Evolutionary conservation across 2,113 vertebrate species (phyloP).

Genomic region (Mugil cephalus): DNA sequence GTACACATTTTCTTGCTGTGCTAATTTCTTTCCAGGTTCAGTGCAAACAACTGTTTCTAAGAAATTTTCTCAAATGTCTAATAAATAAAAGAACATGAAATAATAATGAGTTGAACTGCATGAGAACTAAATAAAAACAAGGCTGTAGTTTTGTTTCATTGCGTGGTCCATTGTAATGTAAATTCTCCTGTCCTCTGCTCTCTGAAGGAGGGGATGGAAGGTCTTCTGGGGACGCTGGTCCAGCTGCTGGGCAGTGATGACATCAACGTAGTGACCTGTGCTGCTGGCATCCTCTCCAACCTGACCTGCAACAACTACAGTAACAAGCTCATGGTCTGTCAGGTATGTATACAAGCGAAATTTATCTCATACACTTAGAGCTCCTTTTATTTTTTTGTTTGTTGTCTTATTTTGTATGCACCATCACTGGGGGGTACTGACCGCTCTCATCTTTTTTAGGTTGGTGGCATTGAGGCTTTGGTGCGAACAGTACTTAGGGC

Average conservation of each 20-base stretch:
- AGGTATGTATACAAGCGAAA: conserved; percentile 74
- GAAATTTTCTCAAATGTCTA: no score
- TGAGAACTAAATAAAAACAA: no score
- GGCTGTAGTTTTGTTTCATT: neutral
- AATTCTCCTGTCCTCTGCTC: neutral
- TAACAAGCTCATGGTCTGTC: conserved; percentile 99
- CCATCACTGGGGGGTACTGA: neutral
- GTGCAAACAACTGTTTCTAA: neutral
- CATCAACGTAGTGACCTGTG: conserved; percentile 98
- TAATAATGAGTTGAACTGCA: no score
- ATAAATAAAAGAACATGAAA: no score
- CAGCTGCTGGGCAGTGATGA: conserved; percentile 98
- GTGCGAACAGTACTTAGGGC: conserved; percentile 97
- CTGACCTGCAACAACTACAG: conserved; percentile 99
- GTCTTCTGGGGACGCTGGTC: conserved; percentile 96
- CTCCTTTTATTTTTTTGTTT: neutral
- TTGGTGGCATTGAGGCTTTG: conserved; percentile 96
- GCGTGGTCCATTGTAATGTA: no score
- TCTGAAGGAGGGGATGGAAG: conserved; percentile 97
- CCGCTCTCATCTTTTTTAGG: conserved; percentile 73
- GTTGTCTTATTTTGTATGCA: neutral
- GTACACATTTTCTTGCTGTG: neutral
- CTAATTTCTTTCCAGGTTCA: neutral
- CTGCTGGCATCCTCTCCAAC: conserved; percentile 98
- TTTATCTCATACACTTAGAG: neutral